These are phyloP conservation scores for Myopa testacea DNA, from an alignment of 2,888 invertebrate species.

Conservation along the genomic window DNA sequence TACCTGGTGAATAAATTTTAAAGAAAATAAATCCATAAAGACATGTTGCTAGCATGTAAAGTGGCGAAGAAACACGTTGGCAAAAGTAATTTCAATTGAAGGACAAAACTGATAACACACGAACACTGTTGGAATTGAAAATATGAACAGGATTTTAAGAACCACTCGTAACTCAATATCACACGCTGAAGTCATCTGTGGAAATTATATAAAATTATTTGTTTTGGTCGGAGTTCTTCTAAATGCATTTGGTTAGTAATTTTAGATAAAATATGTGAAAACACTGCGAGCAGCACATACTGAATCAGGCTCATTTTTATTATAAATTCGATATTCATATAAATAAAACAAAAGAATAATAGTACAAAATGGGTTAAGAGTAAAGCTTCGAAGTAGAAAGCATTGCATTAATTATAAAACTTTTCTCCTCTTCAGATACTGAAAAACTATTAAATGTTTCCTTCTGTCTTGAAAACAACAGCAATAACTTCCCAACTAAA, in stretches of 20 bases:
- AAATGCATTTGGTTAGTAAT: slow-evolving; percentile 24
- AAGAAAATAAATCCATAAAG: not conserved
- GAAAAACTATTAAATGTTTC: too few relatives aligned
- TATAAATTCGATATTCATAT: not conserved
- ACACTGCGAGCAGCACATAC: not conserved
- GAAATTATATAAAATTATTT: not conserved
- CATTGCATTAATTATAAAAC: too few relatives aligned
- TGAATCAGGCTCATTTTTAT: not conserved
- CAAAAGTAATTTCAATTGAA: not conserved
- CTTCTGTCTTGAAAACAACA: too few relatives aligned
- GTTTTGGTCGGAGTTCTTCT: slow-evolving; percentile 4
- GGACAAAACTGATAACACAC: not conserved
- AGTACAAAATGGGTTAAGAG: too few relatives aligned
- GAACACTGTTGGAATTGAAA: not conserved
- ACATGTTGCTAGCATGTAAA: not conserved
- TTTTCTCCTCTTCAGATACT: too few relatives aligned
- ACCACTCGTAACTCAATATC: slow-evolving; percentile 3
- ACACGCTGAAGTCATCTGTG: not conserved
- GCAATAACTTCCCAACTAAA: too few relatives aligned
- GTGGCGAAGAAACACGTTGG: not conserved
- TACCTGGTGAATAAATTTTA: not conserved
- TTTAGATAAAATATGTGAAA: not conserved
- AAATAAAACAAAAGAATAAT: not conserved
- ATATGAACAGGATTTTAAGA: slow-evolving; percentile 2
- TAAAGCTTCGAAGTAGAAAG: too few relatives aligned